These are phyloP conservation scores for Sycobia sp. DNA, from an alignment of 1,140 invertebrate genomes.

Conservation along the genomic window DNA sequence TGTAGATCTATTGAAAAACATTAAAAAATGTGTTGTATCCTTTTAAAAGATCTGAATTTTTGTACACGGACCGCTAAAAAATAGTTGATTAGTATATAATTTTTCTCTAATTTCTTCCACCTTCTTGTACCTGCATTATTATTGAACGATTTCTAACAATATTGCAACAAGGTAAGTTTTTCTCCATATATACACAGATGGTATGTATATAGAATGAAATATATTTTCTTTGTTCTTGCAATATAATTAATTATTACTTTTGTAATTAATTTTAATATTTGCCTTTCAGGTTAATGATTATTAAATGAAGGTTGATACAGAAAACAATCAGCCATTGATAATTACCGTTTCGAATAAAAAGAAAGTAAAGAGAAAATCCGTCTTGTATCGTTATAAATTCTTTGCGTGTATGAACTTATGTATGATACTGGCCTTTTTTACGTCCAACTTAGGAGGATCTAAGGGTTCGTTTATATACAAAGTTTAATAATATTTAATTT, in stretches of 20 bases:
- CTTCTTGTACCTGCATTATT: too few relatives aligned
- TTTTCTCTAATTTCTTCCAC: conserved; percentile 14
- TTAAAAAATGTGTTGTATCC: neutral
- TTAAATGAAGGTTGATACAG: conserved; percentile 15
- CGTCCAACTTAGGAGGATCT: conserved; percentile 50
- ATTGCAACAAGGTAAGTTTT: conserved; percentile 17
- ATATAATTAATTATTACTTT: neutral
- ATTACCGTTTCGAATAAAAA: conserved; percentile 30
- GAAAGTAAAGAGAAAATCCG: conserved; percentile 34
- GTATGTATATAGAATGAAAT: too few relatives aligned
- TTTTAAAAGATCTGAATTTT: conserved; percentile 8
- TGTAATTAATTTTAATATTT: neutral
- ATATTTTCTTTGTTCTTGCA: neutral
- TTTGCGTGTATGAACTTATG: conserved; percentile 52
- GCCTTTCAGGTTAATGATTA: conserved; percentile 15
- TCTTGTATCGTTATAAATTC: conserved; percentile 51
- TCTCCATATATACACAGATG: neutral
- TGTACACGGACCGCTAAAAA: conserved; percentile 16
- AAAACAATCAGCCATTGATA: conserved; percentile 13
- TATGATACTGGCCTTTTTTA: conserved; percentile 53
- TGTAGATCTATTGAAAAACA: neutral
- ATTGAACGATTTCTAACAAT: too few relatives aligned
- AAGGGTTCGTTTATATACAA: conserved; percentile 46
- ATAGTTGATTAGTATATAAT: conserved; percentile 23
- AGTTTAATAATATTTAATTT: too few relatives aligned